Conservation (phyloP, 2,797 vertebrate genomes). For the Dicrostonyx torquatus region DNA sequence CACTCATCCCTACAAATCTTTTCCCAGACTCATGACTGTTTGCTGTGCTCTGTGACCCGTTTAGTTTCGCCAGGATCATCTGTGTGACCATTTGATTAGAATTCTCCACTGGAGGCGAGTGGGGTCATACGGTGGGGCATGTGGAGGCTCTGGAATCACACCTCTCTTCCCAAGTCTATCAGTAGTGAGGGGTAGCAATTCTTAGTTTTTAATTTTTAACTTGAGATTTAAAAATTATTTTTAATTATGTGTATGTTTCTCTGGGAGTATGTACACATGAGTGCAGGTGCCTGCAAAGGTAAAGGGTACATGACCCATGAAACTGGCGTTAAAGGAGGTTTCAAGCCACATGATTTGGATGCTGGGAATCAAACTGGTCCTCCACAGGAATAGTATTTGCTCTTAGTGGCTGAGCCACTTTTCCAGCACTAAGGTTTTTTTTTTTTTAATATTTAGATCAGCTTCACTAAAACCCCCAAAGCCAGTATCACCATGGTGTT, state of each 20-base stretch:
- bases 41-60: neutral
- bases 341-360: neutral
- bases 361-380: neutral
- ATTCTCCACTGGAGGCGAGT: neutral
- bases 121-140: neutral
- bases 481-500: neutral
- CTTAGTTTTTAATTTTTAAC: neutral
- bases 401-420: neutral
- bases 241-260: neutral
- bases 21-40: neutral
- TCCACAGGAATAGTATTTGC: neutral
- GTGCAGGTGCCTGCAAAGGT: neutral
- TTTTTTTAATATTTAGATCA: neutral
- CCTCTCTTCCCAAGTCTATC: neutral
- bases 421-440: neutral
- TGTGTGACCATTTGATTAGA: neutral
- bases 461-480: neutral
- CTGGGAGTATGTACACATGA: neutral
- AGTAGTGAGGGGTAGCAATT: neutral
- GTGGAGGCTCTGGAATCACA: no score
- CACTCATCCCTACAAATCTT: neutral
- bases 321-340: neutral
- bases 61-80: neutral
- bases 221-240: neutral
- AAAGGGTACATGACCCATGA: neutral